Conservation (phyloP, 1,140 invertebrate species). For the Dendroctonus valens region DNA sequence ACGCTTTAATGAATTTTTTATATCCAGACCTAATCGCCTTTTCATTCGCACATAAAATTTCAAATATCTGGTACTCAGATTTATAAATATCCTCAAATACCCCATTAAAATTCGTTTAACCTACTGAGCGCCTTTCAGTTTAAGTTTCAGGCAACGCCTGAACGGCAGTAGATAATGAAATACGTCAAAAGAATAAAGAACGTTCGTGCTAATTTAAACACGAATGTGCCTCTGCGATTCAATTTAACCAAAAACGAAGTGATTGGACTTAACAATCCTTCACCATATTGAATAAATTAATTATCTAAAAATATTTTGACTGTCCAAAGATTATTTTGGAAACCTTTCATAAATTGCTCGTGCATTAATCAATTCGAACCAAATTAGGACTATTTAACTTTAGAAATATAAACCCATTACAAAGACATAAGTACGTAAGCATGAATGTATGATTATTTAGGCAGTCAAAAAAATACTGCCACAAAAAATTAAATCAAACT, state of each 20-base stretch:
- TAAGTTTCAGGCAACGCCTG: constrained; percentile 11
- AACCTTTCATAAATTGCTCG: too few species aligned
- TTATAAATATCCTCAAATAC: constrained; percentile 15
- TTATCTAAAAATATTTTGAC: too few species aligned
- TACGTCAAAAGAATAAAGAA: constrained; percentile 23
- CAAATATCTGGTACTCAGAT: neutral
- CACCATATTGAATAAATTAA: too few species aligned
- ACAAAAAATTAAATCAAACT: too few species aligned
- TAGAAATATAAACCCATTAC: too few species aligned
- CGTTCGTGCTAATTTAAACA: constrained; percentile 19
- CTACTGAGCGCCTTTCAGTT: constrained; percentile 7
- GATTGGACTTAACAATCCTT: too few species aligned
- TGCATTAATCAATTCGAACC: too few species aligned
- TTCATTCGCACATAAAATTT: neutral
- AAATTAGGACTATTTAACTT: too few species aligned
- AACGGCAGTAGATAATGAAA: constrained; percentile 17
- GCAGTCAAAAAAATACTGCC: too few species aligned
- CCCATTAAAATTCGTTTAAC: constrained; percentile 20
- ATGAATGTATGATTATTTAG: too few species aligned
- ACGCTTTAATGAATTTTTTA: neutral
- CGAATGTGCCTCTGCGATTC: constrained; percentile 16
- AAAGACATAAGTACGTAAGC: too few species aligned
- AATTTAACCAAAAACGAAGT: neutral
- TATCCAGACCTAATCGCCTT: neutral
- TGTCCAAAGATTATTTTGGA: too few species aligned